These are phyloP conservation scores for Falco berigora DNA, from an alignment of 2,797 vertebrate genomes.

Conservation along the genomic window DNA sequence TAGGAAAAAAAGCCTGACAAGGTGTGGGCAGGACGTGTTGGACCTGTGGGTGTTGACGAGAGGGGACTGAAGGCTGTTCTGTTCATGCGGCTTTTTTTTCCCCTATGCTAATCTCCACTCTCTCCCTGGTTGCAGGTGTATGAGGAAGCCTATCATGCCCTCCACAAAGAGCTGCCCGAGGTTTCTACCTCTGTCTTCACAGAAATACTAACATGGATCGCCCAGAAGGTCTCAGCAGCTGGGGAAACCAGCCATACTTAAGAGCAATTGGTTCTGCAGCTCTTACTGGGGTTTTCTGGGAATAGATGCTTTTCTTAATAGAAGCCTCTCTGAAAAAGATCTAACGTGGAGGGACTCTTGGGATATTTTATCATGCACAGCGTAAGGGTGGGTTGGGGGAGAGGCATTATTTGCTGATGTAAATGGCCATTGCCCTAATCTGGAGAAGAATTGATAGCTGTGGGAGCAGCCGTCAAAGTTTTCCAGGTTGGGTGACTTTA, in stretches of 20 bases:
- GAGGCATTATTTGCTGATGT: background rate
- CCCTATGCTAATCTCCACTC: background rate
- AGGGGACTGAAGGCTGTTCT: background rate
- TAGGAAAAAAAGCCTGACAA: background rate
- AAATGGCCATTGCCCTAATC: background rate
- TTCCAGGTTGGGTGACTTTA: background rate
- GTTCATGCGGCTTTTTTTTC: background rate
- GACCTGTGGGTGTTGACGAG: background rate
- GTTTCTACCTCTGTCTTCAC: constrained; percentile 83
- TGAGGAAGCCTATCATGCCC: constrained; percentile 88
- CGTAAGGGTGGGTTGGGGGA: background rate
- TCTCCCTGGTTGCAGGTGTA: constrained; percentile 79
- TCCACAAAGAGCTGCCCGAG: constrained; percentile 92
- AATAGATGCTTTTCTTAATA: constrained; percentile 13
- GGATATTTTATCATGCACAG: constrained; percentile 20
- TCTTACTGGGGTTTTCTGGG: constrained; percentile 4
- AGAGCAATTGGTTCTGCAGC: background rate
- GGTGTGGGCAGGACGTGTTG: background rate
- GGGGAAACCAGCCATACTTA: constrained; percentile 60
- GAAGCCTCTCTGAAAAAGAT: background rate
- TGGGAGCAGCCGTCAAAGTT: background rate
- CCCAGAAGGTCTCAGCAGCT: constrained; percentile 75
- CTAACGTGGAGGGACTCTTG: constrained; percentile 16
- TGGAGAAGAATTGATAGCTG: background rate
- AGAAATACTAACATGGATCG: constrained; percentile 86